Conservation (phyloP, 2,797 vertebrate genomes). For the Sarcoramphus papa region DNA sequence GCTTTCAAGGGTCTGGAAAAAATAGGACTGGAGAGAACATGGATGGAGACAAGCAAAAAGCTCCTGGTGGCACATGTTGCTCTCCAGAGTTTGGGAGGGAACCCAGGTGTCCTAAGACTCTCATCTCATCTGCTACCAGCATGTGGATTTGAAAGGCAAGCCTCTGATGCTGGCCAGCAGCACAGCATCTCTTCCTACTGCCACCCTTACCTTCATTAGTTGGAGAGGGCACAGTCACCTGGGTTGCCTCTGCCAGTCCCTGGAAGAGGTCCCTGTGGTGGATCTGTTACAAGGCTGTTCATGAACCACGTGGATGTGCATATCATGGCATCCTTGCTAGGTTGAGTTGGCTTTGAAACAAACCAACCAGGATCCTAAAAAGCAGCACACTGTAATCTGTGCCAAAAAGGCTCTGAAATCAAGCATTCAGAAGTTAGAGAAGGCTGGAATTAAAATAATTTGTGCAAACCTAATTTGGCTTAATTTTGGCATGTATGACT, state of each 20-base stretch:
- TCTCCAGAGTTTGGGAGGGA: not conserved
- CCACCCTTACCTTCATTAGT: not conserved
- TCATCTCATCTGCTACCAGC: not conserved
- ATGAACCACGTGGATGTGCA: not conserved
- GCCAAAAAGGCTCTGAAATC: not conserved
- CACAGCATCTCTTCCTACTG: not conserved
- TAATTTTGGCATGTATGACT: not conserved
- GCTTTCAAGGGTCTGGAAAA: not conserved
- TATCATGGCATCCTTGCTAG: not conserved
- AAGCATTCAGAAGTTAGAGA: not conserved
- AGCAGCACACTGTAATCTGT: not conserved
- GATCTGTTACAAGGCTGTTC: not conserved
- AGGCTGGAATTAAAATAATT: not conserved
- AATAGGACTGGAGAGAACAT: not conserved
- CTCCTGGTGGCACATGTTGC: not conserved
- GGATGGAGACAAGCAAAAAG: not conserved
- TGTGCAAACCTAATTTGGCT: not conserved
- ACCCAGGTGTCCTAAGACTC: not conserved
- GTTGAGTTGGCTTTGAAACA: not conserved
- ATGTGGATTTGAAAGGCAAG: not conserved
- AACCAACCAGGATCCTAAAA: not conserved
- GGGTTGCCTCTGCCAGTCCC: not conserved
- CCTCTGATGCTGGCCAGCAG: not conserved
- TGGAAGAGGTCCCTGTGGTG: not conserved
- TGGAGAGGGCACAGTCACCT: not conserved